A percentile compares a stretch with the other conserved stretches of the same genome.
Conservation (phyloP, 1,140 invertebrate species). For the Solenopsis fugax region DNA sequence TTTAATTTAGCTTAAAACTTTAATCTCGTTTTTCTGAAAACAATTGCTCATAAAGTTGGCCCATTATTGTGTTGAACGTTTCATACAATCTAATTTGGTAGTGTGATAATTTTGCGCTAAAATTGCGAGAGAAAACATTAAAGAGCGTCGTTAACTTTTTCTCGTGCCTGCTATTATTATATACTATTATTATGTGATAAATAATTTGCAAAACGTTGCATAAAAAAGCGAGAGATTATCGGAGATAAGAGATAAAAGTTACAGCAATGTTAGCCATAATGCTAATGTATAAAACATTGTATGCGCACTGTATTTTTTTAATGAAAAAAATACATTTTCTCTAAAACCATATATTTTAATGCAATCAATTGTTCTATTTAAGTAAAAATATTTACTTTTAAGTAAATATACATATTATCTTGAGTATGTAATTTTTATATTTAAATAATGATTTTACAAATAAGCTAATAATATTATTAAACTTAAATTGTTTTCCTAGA, state of each 20-base stretch:
- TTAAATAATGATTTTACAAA: no score
- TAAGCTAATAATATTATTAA: no score
- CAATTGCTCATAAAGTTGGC: neutral
- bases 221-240: neutral
- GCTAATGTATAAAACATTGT: neutral
- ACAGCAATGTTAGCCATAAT: neutral
- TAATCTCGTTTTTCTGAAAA: neutral
- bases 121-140: neutral
- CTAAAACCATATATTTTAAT: no score
- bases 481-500: no score
- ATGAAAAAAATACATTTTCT: no score
- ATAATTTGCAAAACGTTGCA: slow-evolving; percentile 19
- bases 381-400: no score
- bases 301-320: no score
- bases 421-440: no score
- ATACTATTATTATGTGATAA: neutral
- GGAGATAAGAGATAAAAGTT: slow-evolving; percentile 2
- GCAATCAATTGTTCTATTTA: no score
- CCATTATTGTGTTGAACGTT: neutral
- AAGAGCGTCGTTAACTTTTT: slow-evolving; percentile 17
- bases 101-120: neutral
- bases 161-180: neutral
- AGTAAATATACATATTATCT: no score
- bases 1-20: neutral
- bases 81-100: neutral